phyloP scores from a whole-genome alignment of 2,113 vertebrate genomes.

The Poicephalus meyeri region DNA sequence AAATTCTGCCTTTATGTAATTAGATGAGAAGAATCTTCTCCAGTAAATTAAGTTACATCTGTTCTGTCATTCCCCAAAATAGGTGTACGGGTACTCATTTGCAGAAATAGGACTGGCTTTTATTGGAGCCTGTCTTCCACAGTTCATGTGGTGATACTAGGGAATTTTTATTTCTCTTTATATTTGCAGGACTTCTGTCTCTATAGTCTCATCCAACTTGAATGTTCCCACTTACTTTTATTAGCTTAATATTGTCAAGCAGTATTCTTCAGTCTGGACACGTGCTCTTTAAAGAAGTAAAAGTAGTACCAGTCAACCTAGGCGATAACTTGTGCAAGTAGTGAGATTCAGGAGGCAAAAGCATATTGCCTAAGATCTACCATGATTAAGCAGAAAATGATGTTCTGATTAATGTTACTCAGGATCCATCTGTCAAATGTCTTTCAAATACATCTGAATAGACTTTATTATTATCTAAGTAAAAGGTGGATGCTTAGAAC shows the following conservation, averaged over 20 bases:
- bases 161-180: background rate
- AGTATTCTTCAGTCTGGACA: background rate
- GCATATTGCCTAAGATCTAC: background rate
- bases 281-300: background rate
- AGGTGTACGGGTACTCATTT: background rate
- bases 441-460: background rate
- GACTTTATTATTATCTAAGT: background rate
- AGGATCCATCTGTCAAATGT: background rate
- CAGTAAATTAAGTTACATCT: background rate
- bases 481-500: background rate
- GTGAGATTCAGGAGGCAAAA: background rate
- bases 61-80: background rate
- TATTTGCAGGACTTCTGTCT: background rate
- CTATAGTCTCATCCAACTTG: background rate
- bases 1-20: background rate
- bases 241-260: background rate
- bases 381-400: background rate
- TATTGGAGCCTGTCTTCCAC: background rate
- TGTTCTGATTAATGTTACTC: background rate
- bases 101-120: slow-evolving; percentile 11
- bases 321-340: background rate
- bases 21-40: background rate
- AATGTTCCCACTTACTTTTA: background rate
- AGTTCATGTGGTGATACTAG: background rate
- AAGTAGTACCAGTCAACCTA: background rate